A percentile compares a stretch with the other conserved stretches of the same genome.
phyloP scores from a whole-genome alignment of 2,888 invertebrate species.

The Tenthredo livida region DNA sequence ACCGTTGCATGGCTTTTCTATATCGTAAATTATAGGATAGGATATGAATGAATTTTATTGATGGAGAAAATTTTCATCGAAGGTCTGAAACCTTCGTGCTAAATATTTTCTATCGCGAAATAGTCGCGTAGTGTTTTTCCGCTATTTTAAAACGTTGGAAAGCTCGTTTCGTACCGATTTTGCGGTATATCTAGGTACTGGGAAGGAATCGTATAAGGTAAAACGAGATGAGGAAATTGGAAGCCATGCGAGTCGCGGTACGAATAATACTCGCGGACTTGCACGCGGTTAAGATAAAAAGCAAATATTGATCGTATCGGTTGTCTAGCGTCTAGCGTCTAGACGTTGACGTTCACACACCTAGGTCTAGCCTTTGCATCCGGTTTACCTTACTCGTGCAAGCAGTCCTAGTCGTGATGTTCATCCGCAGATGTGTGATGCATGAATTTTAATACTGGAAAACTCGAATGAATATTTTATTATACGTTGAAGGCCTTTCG shows the following conservation, averaged over 20 bases:
- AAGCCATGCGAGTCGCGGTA: slow-evolving; percentile 15
- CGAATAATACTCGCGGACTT: slow-evolving; percentile 25
- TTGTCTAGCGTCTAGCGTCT: slow-evolving; percentile 36
- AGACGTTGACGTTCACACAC: slow-evolving; percentile 5
- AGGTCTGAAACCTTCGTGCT: neutral
- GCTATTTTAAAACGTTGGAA: neutral
- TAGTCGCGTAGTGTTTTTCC: neutral
- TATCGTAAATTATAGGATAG: neutral
- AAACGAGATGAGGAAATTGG: slow-evolving; percentile 41
- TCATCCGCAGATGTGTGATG: neutral
- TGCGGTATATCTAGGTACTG: neutral
- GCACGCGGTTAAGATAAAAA: slow-evolving; percentile 34
- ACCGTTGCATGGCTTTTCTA: neutral
- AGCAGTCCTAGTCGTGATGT: neutral
- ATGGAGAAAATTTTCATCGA: neutral
- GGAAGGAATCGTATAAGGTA: slow-evolving; percentile 22
- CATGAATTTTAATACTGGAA: neutral
- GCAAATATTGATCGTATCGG: slow-evolving; percentile 44
- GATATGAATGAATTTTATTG: neutral
- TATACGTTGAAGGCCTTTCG: neutral
- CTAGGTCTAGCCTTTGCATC: slow-evolving; percentile 10
- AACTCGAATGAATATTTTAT: neutral
- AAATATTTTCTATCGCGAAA: no score
- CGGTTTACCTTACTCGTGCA: neutral
- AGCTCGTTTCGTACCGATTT: neutral